Base-by-base conservation (phyloP, 2,888 invertebrate species). In the Brachyptera risi region DNA sequence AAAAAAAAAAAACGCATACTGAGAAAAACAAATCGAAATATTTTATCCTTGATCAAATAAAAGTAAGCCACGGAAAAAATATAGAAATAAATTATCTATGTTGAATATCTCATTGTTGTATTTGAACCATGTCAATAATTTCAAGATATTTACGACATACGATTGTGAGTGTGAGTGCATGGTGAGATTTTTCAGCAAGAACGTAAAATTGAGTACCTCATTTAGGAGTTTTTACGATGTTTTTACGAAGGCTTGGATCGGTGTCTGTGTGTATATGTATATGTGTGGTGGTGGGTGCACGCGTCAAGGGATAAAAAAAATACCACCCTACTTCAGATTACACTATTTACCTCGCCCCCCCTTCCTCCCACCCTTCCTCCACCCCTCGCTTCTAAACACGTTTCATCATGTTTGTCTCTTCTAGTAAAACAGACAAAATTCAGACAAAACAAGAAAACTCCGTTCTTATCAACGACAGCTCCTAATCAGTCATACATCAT, bases 311-410 rank as follows among this genome's bases (percentile, higher is more conserved):
- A 47, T 47, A 24, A 47, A 47, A 23, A 47, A 47, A 37, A 2
- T 7, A 17, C 54, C 27, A 27, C 35, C 31, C 31, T 15, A 27
- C 54, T 17, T 54, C 21, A 35, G 54, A 54, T 54, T 37, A 54
- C 37, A 37, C 37, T 54, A 31, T 54, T 54, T 54, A 54, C 54
- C 37, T 35, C 54, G n/a, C n/a, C n/a, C n/a, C n/a, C n/a, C n/a
- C n/a, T n/a, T n/a, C n/a, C n/a, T n/a, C n/a, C n/a, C n/a, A n/a
- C n/a, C n/a, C n/a, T n/a, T n/a, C n/a, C n/a, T n/a, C n/a, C n/a
- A n/a, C n/a, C n/a, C n/a, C n/a, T n/a, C n/a, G n/a, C n/a, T n/a
- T n/a, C n/a, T n/a, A n/a, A n/a, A n/a, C n/a, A n/a, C n/a, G n/a
- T n/a, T n/a, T n/a, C n/a, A n/a, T n/a, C 54, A 13, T 4, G 38